Conservation (phyloP, 2,888 invertebrate species). For the Drosophila affinis region DNA sequence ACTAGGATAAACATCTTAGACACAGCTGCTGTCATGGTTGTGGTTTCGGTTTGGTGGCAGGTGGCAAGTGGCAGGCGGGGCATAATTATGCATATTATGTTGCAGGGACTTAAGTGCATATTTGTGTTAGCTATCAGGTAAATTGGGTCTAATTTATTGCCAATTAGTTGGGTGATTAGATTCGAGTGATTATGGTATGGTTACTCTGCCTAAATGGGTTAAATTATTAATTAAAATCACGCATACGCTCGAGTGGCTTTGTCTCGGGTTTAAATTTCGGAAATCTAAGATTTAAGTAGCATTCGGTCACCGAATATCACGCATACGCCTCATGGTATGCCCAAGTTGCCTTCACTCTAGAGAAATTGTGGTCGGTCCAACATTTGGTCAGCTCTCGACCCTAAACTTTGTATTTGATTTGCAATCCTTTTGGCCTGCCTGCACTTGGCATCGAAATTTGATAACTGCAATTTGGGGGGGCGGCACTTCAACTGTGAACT, state of each 20-base stretch:
- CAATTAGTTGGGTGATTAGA: constrained; percentile 60
- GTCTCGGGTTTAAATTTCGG: no score
- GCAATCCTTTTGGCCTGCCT: constrained; percentile 29
- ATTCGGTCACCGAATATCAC: neutral
- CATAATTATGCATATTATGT: constrained; percentile 63
- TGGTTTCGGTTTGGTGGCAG: constrained; percentile 12
- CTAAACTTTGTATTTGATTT: constrained; percentile 33
- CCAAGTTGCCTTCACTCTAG: no score
- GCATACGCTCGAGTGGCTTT: constrained; percentile 25
- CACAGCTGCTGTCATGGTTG: constrained; percentile 1
- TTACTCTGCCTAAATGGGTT: constrained; percentile 3
- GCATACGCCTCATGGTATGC: neutral
- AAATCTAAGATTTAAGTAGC: neutral
- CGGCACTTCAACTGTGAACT: constrained; percentile 37
- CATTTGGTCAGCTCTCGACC: constrained; percentile 8
- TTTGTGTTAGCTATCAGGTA: constrained; percentile 35
- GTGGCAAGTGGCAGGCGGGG: neutral
- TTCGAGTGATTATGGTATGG: constrained; percentile 37
- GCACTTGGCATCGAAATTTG: constrained; percentile 11
- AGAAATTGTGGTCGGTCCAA: constrained; percentile 4
- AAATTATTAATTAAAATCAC: constrained; percentile 34
- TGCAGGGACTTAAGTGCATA: constrained; percentile 54
- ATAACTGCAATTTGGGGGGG: constrained; percentile 30
- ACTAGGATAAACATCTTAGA: constrained; percentile 24
- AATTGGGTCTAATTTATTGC: constrained; percentile 57